phyloP scores from a whole-genome alignment of 2,888 invertebrate species.

The Thymelicus sylvestris region DNA sequence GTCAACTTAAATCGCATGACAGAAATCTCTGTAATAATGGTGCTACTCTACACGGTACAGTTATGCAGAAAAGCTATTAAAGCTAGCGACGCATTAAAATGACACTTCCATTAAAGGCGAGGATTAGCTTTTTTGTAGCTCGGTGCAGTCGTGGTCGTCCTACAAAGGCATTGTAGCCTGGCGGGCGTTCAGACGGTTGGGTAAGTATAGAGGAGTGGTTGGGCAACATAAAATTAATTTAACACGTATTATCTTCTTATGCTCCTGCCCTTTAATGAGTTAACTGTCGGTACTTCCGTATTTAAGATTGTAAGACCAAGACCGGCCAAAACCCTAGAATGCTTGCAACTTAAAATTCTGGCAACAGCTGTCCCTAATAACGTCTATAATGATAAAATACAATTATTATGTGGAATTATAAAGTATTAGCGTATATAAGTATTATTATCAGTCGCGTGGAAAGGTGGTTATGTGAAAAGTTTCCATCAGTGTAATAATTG shows the following conservation, averaged over 20 bases:
- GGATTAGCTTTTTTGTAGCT: neutral
- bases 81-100: neutral
- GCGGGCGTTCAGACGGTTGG: no score
- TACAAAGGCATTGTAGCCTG: neutral
- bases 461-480: neutral
- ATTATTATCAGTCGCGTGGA: no score
- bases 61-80: constrained; percentile 9
- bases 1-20: neutral
- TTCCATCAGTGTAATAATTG: constrained; percentile 5
- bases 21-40: neutral
- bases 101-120: constrained; percentile 13
- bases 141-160: neutral
- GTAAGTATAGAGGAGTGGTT: neutral
- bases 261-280: no score
- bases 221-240: neutral
- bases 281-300: no score
- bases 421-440: no score
- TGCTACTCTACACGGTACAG: neutral
- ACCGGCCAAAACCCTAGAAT: no score
- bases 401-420: no score
- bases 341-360: no score
- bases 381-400: no score
- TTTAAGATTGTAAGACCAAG: no score
- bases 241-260: neutral
- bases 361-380: no score